Evolutionary conservation across 2,113 vertebrate genomes (phyloP).

Genomic region (Mus spicilegus): DNA sequence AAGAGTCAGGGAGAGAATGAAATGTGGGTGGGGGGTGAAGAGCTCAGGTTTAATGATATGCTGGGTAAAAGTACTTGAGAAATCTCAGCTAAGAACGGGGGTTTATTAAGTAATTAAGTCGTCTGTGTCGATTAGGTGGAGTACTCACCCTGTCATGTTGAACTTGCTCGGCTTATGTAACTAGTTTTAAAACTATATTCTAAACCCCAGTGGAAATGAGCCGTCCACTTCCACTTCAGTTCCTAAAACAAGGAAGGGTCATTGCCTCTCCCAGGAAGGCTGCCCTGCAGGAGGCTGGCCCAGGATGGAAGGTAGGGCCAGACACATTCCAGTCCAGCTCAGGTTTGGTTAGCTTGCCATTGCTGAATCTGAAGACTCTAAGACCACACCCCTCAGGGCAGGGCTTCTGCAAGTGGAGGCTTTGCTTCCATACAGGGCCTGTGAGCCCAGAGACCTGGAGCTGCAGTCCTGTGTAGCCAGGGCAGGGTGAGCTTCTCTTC

Average conservation of each 20-base stretch:
- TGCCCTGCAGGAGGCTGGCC: neutral
- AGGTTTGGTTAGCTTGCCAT: neutral
- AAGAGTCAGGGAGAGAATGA: neutral
- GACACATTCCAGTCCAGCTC: neutral
- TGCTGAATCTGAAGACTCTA: neutral
- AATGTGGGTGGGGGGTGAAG: neutral
- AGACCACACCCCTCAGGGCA: neutral
- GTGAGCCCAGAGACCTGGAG: neutral
- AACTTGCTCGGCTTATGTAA: neutral
- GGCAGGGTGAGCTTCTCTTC: neutral
- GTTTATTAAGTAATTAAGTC: conserved; percentile 27
- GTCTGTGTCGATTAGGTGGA: neutral
- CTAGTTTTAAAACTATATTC: conserved; percentile 22
- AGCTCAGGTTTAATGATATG: neutral
- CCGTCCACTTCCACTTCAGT: neutral
- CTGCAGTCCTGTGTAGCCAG: neutral
- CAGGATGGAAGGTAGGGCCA: neutral
- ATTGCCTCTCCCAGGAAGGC: neutral
- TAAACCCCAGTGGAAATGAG: neutral
- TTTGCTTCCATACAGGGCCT: neutral
- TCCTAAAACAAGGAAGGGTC: neutral
- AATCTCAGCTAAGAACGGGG: neutral
- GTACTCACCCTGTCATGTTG: neutral
- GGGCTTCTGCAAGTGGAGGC: neutral
- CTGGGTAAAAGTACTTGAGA: neutral